These are phyloP conservation scores for Neosilurus hyrtlii DNA, from an alignment of 2,797 vertebrate genomes.

Conservation along the genomic window DNA sequence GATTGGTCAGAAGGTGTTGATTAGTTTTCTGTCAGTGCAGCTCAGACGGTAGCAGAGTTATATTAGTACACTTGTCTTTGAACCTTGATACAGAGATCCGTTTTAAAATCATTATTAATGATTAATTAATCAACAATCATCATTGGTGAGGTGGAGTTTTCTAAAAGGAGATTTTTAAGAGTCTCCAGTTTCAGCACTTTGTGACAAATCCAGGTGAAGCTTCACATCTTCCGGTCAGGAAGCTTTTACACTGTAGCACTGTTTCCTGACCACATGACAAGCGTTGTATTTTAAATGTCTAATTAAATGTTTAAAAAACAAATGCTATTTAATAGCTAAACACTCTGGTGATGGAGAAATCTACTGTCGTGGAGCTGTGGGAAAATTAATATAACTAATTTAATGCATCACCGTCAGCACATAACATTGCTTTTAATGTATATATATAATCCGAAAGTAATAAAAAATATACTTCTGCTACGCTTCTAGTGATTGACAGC, in stretches of 20 bases:
- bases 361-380: too few relatives aligned
- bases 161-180: not conserved
- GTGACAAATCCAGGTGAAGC: not conserved
- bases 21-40: not conserved
- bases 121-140: too few relatives aligned
- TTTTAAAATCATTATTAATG: too few relatives aligned
- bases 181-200: not conserved
- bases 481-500: conserved; percentile 84
- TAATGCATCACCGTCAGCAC: too few relatives aligned
- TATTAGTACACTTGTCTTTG: not conserved
- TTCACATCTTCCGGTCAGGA: not conserved
- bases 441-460: too few relatives aligned
- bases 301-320: not conserved
- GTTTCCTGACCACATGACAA: not conserved
- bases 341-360: too few relatives aligned
- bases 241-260: not conserved
- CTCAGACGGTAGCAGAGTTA: not conserved
- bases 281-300: not conserved
- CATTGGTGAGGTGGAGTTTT: not conserved
- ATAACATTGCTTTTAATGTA: too few relatives aligned
- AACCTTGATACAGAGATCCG: not conserved
- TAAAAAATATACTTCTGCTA: not conserved
- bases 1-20: not conserved
- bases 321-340: not conserved
- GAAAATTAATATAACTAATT: too few relatives aligned